phyloP scores from a whole-genome alignment of 64 coral and sea anemone genomes.

The Acropora yongei region DNA sequence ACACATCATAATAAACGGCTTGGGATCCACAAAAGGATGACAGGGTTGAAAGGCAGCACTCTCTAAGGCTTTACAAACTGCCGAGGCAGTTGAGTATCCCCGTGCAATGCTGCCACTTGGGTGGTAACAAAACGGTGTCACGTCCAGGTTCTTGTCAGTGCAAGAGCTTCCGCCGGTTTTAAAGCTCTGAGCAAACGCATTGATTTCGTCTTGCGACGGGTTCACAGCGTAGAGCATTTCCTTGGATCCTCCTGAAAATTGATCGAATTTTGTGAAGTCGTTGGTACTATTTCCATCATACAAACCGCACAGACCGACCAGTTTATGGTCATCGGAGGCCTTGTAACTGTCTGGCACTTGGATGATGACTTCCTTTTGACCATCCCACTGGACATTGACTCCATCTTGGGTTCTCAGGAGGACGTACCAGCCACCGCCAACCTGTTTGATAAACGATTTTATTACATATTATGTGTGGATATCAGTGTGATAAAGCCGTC shows the following conservation, averaged over 20 bases:
- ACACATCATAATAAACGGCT: conserved; percentile 72
- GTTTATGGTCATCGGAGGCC: conserved; percentile 26
- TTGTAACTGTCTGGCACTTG: conserved; percentile 75
- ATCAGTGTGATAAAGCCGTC: too few relatives aligned
- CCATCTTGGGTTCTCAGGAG: conserved; percentile 75
- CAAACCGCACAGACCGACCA: conserved; percentile 87
- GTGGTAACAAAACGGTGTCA: conserved; percentile 43
- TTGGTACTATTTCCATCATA: conserved; percentile 80
- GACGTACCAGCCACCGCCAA: conserved; percentile 70
- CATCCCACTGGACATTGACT: conserved; percentile 76
- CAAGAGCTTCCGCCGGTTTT: conserved; percentile 31
- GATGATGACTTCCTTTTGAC: conserved; percentile 71
- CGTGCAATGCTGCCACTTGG: neutral
- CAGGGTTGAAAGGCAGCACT: conserved; percentile 30
- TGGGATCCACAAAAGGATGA: neutral
- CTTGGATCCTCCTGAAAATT: conserved; percentile 40
- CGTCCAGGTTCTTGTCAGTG: neutral
- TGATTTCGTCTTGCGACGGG: conserved; percentile 7
- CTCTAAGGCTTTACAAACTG: conserved; percentile 42
- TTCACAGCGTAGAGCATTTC: neutral
- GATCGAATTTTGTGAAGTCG: conserved; percentile 64
- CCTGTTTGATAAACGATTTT: conserved; percentile 41
- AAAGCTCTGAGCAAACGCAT: conserved; percentile 54
- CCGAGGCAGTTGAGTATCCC: conserved; percentile 17
- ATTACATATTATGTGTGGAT: too few relatives aligned